Evolutionary conservation across 2,797 vertebrate species (phyloP).

Genomic region (Carcharodon carcharias): DNA sequence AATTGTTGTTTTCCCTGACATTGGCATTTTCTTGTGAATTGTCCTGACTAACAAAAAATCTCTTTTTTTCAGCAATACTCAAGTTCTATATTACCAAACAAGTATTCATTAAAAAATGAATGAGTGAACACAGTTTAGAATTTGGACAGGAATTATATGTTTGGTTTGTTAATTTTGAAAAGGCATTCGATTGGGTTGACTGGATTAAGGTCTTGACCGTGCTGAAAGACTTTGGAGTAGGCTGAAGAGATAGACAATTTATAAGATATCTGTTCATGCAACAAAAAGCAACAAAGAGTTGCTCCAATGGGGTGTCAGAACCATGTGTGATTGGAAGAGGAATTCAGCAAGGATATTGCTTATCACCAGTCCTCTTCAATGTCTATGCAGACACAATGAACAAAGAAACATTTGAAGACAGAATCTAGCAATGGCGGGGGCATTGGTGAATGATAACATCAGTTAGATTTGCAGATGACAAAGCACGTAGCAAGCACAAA

Average conservation of each 20-base stretch:
- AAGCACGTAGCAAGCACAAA: too few species aligned
- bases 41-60: too few species aligned
- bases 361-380: not conserved
- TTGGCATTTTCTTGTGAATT: too few species aligned
- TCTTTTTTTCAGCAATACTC: too few species aligned
- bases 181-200: not conserved
- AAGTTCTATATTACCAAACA: too few species aligned
- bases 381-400: not conserved
- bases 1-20: too few species aligned
- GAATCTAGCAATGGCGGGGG: too few species aligned
- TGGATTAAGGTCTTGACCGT: not conserved
- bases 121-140: too few species aligned
- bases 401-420: not conserved
- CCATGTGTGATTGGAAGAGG: not conserved
- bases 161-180: not conserved
- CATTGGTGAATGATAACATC: too few species aligned
- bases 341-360: not conserved
- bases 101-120: too few species aligned
- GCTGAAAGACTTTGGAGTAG: not conserved
- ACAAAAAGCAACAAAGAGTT: not conserved
- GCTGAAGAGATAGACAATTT: not conserved
- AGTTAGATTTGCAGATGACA: too few species aligned
- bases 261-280: not conserved
- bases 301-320: not conserved
- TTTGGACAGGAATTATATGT: too few species aligned